Evolutionary conservation across 1,140 invertebrate species (phyloP), one percentile per base, ranked within the genome.

Genomic region (Leptoteleia sp.): DNA sequence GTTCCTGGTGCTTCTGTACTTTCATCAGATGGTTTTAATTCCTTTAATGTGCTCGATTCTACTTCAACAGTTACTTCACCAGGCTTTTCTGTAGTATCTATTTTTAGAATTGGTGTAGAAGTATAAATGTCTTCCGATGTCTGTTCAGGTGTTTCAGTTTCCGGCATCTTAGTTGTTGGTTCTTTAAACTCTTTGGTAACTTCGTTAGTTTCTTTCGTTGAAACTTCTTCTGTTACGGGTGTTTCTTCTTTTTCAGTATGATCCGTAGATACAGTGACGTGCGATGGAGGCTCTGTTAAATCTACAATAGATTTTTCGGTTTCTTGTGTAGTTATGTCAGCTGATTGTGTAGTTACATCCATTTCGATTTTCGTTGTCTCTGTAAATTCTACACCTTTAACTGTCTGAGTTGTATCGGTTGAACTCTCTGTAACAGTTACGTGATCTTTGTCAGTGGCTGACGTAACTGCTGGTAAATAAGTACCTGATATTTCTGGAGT

Each of bases 141-240:
- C 11, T 55, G 38, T 37, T 35, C 62, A 11, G 42, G 38, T 11
- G 55, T 13, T 62, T 62, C 35, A 25, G 65, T 48, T 5, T 0
- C 1, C 43, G 31, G 25, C 8, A 47, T 13, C 64, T 75, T 43
- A 1, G 37, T 55, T 37, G 42, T 47, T 38, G 50, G n/a, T 37
- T 73, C 11, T n/a, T 43, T 71, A 31, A 15, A 12, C 16, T 65
- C 40, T 50, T 43, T 61, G 5, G 19, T 17, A 13, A 16, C 59
- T 11, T 76, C 71, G 40, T 25, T 11, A 42, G 62, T 38, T 35
- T 4, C n/a, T 8, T 48, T 22, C 31, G 9, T 35, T 50, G 19
- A 31, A n/a, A n/a, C n/a, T n/a, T 33, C 50, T 71, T 81, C 80
- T 8, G 42, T 61, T 33, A 15, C 16, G 48, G 82, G 13, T 35